Conservation (phyloP, 1,140 invertebrate species). For the Heliconius hermathena region DNA sequence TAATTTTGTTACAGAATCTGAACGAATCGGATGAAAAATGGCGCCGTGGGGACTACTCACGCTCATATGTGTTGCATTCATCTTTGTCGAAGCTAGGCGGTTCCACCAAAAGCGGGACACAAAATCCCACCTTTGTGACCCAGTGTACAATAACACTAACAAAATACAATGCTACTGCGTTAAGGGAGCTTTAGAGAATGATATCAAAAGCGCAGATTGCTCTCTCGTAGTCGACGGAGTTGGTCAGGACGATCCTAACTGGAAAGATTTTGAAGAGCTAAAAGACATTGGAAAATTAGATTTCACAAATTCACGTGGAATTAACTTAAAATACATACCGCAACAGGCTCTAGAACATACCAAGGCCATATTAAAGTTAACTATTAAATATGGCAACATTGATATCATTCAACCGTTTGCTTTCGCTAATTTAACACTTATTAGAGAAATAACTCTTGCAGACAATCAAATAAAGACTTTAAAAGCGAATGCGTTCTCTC, state of each 20-base stretch:
- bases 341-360: conserved; percentile 84
- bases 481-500: conserved; percentile 85
- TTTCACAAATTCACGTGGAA: conserved; percentile 84
- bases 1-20: conserved; percentile 48
- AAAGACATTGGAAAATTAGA: conserved; percentile 84
- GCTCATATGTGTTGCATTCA: conserved; percentile 52
- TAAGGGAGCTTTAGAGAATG: conserved; percentile 42
- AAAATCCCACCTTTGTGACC: conserved; percentile 55
- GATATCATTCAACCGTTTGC: conserved; percentile 84
- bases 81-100: conserved; percentile 54
- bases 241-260: conserved; percentile 82
- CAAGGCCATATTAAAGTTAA: conserved; percentile 83
- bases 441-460: conserved; percentile 85
- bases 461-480: conserved; percentile 86
- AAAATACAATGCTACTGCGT: conserved; percentile 69
- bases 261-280: conserved; percentile 85
- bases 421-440: conserved; percentile 86
- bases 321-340: conserved; percentile 86
- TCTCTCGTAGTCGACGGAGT: conserved; percentile 83
- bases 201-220: conserved; percentile 76
- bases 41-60: conserved; percentile 54
- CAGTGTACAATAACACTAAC: conserved; percentile 55
- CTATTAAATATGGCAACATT: conserved; percentile 87
- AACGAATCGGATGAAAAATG: conserved; percentile 52
- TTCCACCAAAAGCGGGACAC: conserved; percentile 59